Evolutionary conservation across 2,113 vertebrate genomes (phyloP), one percentile per base, ranked within the genome.

Genomic region (Laticauda colubrina): DNA sequence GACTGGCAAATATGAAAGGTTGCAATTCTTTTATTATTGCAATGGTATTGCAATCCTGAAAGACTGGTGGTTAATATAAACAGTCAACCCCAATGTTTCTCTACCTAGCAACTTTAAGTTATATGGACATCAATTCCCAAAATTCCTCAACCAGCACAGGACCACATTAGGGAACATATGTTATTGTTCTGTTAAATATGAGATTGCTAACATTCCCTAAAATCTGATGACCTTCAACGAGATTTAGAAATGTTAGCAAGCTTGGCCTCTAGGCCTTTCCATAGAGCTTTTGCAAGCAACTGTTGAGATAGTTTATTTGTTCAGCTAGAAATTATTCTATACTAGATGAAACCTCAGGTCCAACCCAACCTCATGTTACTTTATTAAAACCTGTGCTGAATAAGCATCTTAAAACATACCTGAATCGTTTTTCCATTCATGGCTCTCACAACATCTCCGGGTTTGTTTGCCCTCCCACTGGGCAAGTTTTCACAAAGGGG

Each of bases 401-500:
- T 24, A 24, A 51, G 23, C 43, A 81, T 61, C 8, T 61, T 15
- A 75, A 81, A 2, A n/a, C 85, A 43, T 93, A 99, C 99, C 99
- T 99, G 99, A 92, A 99, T 99, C n/a, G 99, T 99, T 98, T 99
- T 99, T 75, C 99, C 99, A 81, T 99, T 99, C 97, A 96, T 99
- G 89, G 99, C 99, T 94, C 51, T 98, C 8, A 99, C 98, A 0
- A 99, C 99, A 61, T 99, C 99, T 3, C 99, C 99, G 8, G 99
- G 99, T 95, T 99, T 99, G 94, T 97, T 99, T 90, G 99, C 99
- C 91, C 98, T 99, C 56, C 99, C 99, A 51, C 98, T 99, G 55
- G 99, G 99, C 98, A 99, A 98, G 96, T 99, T 99, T 97, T 99
- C 99, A 98, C 99, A 99, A 57, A 99, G 98, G 0, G 99, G 99